Conservation (phyloP, 2,797 vertebrate genomes). For the Gallinago stenura region DNA sequence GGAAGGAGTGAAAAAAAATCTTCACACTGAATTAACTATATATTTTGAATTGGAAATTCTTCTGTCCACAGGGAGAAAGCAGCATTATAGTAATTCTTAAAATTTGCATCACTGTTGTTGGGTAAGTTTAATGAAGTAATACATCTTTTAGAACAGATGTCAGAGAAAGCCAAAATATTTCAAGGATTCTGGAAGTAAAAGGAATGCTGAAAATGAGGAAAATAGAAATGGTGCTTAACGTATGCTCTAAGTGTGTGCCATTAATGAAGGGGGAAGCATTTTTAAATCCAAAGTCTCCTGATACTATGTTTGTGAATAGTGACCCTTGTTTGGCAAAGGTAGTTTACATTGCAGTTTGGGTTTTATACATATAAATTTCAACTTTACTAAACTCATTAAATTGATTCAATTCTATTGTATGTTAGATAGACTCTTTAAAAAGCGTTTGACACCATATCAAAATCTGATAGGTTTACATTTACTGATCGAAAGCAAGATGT, state of each 20-base stretch:
- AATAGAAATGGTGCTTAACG: background rate
- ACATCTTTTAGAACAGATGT: background rate
- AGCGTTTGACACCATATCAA: background rate
- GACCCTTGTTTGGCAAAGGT: background rate
- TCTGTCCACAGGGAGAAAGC: background rate
- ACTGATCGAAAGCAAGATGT: background rate
- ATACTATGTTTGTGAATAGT: background rate
- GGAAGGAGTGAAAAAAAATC: background rate
- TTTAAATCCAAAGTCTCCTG: background rate
- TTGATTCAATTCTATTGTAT: background rate
- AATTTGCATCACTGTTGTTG: background rate
- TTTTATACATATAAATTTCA: background rate
- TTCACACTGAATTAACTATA: background rate
- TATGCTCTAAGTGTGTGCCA: fast-evolving
- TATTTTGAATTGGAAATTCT: background rate
- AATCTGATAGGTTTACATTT: background rate
- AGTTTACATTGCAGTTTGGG: background rate
- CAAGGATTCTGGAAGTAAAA: background rate
- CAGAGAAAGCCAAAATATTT: background rate
- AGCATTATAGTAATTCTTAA: background rate
- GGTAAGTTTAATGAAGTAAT: background rate
- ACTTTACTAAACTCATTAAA: background rate
- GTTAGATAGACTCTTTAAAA: background rate
- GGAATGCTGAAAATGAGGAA: background rate
- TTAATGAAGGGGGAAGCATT: background rate